Base-by-base conservation (phyloP, 1,140 invertebrate species). In the Drosophila bocqueti region DNA sequence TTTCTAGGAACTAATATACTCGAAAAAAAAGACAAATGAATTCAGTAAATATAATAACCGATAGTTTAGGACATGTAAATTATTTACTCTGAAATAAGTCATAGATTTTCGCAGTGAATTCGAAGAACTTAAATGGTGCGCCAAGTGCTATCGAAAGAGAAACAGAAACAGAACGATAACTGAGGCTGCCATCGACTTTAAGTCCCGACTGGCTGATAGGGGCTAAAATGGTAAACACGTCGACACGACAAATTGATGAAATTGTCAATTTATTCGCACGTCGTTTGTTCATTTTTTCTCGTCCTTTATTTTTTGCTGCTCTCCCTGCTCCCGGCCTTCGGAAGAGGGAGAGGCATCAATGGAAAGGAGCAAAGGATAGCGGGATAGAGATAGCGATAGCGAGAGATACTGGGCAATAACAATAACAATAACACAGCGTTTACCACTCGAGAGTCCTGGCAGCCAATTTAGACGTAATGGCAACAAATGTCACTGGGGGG, bases 361-460 rank as follows among this genome's bases (percentile, higher is more conserved):
- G 36, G 10, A 11, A 21, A 46, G 18, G 5, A 7, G 43, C 18
- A 13, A 45, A 21, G 45, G n/a, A 43, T 43, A n/a, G 16, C 42
- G 45, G 38, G 34, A 64, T 57, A 62, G 67, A n/a, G 45, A 43
- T 10, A 43, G 42, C 9, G n/a, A 21, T 6, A 46, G 29, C 0
- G 45, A 49, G 15, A 49, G 29, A 61, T 38, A 60, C 45, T n/a
- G 31, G 15, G 15, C 54, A 42, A 24, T 43, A 65, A 69, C 80
- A 83, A 87, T 89, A 87, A 87, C 84, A 87, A 87, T 87, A 87
- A 89, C 80, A 74, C 68, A 87, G 73, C 84, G 84, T 87, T 87
- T 87, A 87, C 84, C 84, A 87, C 86, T 87, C 84, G 73, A 79
- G 79, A 82, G 87, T 87, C 57, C 84, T 77, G 79, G 72, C 63